phyloP scores from a whole-genome alignment of 2,113 vertebrate species.

The Cryptoleucopteryx plumbea region DNA sequence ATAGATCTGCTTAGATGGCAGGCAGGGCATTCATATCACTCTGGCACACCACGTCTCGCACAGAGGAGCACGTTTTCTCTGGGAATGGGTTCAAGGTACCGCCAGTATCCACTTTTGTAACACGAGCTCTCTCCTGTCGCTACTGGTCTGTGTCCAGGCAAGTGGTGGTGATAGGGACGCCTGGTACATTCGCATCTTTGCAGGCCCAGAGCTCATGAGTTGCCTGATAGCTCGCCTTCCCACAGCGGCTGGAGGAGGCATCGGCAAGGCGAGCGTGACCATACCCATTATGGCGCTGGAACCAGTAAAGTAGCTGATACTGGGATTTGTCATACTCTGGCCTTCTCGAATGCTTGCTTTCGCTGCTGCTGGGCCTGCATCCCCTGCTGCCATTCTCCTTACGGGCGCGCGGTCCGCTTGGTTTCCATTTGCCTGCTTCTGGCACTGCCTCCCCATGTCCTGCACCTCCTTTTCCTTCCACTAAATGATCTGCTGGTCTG shows the following conservation, averaged over 20 bases:
- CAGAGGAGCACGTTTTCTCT: background rate
- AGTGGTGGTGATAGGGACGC: background rate
- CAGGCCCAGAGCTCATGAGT: background rate
- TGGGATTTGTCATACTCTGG: background rate
- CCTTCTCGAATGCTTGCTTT: background rate
- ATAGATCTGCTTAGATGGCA: background rate
- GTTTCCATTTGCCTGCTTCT: background rate
- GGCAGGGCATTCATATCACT: background rate
- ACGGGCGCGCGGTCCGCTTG: rapidly evolving
- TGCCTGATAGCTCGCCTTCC: background rate
- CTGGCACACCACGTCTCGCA: background rate
- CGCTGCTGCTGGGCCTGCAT: background rate
- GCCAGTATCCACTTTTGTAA: background rate
- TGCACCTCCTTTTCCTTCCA: background rate
- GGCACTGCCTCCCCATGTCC: rapidly evolving
- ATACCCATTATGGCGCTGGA: rapidly evolving
- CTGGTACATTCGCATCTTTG: background rate
- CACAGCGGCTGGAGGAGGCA: no score
- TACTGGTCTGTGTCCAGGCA: background rate
- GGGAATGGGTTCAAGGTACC: background rate
- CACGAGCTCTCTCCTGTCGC: background rate
- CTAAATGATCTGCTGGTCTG: background rate
- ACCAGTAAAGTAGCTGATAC: background rate
- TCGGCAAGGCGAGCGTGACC: background rate
- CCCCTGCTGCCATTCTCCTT: background rate